Evolutionary conservation across 2,888 invertebrate genomes (phyloP), one percentile per base, ranked within the genome.

Genomic region (Argyresthia goedartella): DNA sequence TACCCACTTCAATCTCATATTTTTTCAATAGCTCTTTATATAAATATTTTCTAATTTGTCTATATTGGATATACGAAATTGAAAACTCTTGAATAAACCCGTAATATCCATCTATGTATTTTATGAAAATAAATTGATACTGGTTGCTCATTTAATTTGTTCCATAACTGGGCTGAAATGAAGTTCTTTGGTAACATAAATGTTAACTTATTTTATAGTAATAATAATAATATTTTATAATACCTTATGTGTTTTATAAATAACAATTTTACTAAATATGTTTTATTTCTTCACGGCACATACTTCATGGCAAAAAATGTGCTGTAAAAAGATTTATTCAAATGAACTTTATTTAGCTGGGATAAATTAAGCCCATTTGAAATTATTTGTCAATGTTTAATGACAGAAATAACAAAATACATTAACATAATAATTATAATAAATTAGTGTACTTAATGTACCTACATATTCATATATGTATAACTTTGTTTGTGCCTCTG

Each of bases 271-370:
- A 25, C 25, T 69, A 67, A 67, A 65, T 65, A 67, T 10, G 55
- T 65, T 61, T 67, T 58, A 60, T 62, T 62, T 63, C 62, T 66
- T 59, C 58, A 63, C 58, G 57, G 60, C 59, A 62, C 60, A 64
- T 50, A 58, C 52, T 54, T 25, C 25, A 25, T 25, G 25, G 25
- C 25, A 25, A 25, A 6, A 25, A 4, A 61, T 58, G 59, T 57
- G 53, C 56, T 48, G 52, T 56, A 58, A 63, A 62, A 57, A 60
- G 57, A 53, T 60, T 34, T 60, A 60, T 34, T 50, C 73, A 79
- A 82, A 80, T 76, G 73, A 62, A 62, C 73, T 73, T 76, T 60
- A 74, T 72, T 74, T 71, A 77, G 82, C 85, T 85, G 85, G 82
- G 81, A 61, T 72, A 81, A 75, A 78, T 74, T 58, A 73, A 76